phyloP scores from a whole-genome alignment of 30 jellyfish, hydroid and myxozoan genomes.

The Rhopilema esculentum region DNA sequence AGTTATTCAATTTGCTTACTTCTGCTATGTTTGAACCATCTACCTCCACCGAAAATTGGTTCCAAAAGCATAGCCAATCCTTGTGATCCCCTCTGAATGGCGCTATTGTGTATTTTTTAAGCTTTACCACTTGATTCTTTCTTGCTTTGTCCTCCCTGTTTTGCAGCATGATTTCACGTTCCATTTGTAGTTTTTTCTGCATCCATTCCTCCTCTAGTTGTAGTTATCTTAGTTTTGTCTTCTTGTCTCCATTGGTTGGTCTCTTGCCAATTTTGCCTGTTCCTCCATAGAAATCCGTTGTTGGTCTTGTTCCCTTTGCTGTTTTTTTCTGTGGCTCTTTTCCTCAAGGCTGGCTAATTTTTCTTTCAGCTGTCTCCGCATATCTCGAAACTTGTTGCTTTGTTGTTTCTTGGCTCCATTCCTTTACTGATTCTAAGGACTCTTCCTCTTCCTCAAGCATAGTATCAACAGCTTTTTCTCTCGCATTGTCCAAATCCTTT shows the following conservation, averaged over 20 bases:
- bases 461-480: conserved; percentile 22
- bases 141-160: conserved; percentile 15
- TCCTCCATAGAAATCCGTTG: conserved; percentile 19
- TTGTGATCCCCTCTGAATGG: conserved; percentile 66
- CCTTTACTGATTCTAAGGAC: conserved; percentile 30
- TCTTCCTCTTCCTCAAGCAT: conserved; percentile 38
- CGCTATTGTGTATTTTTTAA: conserved; percentile 51
- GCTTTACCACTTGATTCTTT: conserved; percentile 44
- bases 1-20: conserved; percentile 64
- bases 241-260: conserved; percentile 17
- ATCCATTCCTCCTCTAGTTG: conserved; percentile 44
- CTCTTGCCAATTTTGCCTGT: conserved; percentile 31
- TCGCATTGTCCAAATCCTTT: conserved; percentile 41
- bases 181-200: conserved; percentile 47
- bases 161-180: conserved; percentile 28
- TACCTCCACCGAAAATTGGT: conserved; percentile 76
- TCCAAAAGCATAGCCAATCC: conserved; percentile 82
- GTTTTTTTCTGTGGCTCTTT: conserved; percentile 3
- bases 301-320: conserved; percentile 30
- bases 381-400: conserved; percentile 25
- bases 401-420: conserved; percentile 22
- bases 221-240: conserved; percentile 18
- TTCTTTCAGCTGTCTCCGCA: conserved; percentile 23
- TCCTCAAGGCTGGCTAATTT: conserved; percentile 34
- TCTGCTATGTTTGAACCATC: conserved; percentile 67